Base-by-base conservation (phyloP, 2,797 vertebrate genomes). In the Sciaenops ocellatus region DNA sequence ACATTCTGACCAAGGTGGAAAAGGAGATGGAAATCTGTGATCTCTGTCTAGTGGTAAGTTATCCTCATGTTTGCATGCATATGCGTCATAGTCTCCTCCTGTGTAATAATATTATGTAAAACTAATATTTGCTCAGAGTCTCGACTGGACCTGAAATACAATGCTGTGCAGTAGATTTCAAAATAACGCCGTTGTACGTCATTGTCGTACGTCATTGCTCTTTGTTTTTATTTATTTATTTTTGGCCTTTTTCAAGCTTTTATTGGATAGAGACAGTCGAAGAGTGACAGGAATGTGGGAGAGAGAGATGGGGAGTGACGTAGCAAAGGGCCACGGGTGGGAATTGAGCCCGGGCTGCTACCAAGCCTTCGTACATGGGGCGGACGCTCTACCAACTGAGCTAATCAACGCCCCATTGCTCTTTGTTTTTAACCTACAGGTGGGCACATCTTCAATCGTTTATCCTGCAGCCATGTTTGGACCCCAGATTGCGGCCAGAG, bases 401-500 rank as follows among this genome's bases (percentile, higher is more conserved):
- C n/a, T n/a, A n/a, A n/a, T n/a, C n/a, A n/a, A n/a, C n/a, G n/a
- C n/a, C n/a, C n/a, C 64, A 67, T 67, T 69, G 57, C 50, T 57
- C 51, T 17, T 34, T 68, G 10, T 69, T 79, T 46, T 87, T 65
- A 59, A 47, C 78, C 24, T 42, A 1, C 48, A 99, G 98, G 97
- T 99, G 44, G 98, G 98, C 26, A 98, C 98, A 0, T 98, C 98
- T 47, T 98, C 98, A 0, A 95, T 98, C 57, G 98, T 99, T 75
- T 99, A 98, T 89, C 98, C 98, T 0, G 98, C 98, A 0, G 98
- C 98, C 60, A 96, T 98, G 96, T 99, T 99, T 80, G 98, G 97
- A 13, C 98, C 98, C 0, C 97, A 97, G 85, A 97, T 99, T 41
- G 97, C 97, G 0, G 96, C 96, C 70, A 94, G 98, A 65, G 97